These are phyloP conservation scores for Drosophila ficusphila DNA, from an alignment of 1,140 invertebrate species.

Conservation along the genomic window DNA sequence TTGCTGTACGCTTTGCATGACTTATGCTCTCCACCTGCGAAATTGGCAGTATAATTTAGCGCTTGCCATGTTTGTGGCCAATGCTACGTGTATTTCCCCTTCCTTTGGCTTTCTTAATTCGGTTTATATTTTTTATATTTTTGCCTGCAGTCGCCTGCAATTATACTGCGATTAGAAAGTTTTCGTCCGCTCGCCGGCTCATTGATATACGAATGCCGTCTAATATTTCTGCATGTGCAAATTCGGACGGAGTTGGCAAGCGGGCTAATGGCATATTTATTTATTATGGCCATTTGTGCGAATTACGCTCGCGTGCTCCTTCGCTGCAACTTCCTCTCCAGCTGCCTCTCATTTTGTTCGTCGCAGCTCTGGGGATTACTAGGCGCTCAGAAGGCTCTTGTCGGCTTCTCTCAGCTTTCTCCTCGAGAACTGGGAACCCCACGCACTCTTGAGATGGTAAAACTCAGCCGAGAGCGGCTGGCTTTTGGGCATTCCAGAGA, in stretches of 20 bases:
- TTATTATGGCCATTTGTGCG: constrained; percentile 65
- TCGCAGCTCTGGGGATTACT: neutral
- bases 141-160: constrained; percentile 40
- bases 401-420: neutral
- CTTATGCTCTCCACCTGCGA: constrained; percentile 28
- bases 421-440: constrained; percentile 18
- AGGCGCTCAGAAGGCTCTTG: constrained; percentile 9
- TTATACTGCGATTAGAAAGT: constrained; percentile 79
- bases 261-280: constrained; percentile 75
- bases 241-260: constrained; percentile 30
- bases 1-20: constrained; percentile 9
- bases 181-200: constrained; percentile 34
- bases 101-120: constrained; percentile 21
- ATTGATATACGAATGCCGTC: constrained; percentile 63
- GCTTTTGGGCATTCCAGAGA: constrained; percentile 20
- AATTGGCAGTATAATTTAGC: constrained; percentile 32
- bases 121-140: constrained; percentile 5
- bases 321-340: constrained; percentile 29
- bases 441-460: constrained; percentile 7
- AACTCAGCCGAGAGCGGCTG: constrained; percentile 13
- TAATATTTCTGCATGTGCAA: constrained; percentile 50
- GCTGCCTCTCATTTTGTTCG: constrained; percentile 31
- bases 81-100: constrained; percentile 2
- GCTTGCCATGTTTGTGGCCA: neutral
- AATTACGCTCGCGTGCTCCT: constrained; percentile 49